phyloP scores from a whole-genome alignment of 2,113 vertebrate genomes.

The Oryzias curvinotus region DNA sequence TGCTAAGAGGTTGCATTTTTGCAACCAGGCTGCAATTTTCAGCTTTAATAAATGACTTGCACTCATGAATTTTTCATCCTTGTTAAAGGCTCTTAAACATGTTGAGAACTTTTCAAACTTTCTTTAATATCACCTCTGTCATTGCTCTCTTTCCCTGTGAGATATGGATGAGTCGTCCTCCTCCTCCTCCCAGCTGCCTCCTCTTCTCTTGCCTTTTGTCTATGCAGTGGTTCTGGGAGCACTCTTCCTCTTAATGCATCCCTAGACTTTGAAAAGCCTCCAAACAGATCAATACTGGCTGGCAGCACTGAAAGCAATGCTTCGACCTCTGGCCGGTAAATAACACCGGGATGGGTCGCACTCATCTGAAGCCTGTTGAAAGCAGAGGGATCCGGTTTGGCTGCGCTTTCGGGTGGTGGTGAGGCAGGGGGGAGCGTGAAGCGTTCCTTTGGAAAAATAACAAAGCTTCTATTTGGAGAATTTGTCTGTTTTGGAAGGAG shows the following conservation, averaged over 20 bases:
- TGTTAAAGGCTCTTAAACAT: too few relatives aligned
- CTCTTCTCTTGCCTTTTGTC: conserved; percentile 16
- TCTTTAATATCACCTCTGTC: conserved; percentile 4
- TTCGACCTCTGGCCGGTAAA: conserved; percentile 12
- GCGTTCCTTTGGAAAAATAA: too few relatives aligned
- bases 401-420: not conserved
- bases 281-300: conserved; percentile 42
- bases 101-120: not conserved
- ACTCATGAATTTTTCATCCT: too few relatives aligned
- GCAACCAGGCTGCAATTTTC: too few relatives aligned
- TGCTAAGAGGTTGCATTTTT: too few relatives aligned
- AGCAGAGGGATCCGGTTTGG: conserved; percentile 3
- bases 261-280: conserved; percentile 28
- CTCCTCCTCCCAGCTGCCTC: conserved; percentile 11
- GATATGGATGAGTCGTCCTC: conserved; percentile 19
- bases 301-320: conserved; percentile 25
- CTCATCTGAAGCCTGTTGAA: not conserved
- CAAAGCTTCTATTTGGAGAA: too few relatives aligned
- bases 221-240: conserved; percentile 6
- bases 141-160: conserved; percentile 10
- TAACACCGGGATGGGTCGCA: conserved; percentile 19
- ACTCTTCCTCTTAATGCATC: conserved; percentile 47
- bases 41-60: too few relatives aligned
- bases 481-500: too few relatives aligned
- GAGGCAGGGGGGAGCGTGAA: too few relatives aligned